Base-by-base conservation (phyloP, 2,113 vertebrate species). In the Myotis davidii region DNA sequence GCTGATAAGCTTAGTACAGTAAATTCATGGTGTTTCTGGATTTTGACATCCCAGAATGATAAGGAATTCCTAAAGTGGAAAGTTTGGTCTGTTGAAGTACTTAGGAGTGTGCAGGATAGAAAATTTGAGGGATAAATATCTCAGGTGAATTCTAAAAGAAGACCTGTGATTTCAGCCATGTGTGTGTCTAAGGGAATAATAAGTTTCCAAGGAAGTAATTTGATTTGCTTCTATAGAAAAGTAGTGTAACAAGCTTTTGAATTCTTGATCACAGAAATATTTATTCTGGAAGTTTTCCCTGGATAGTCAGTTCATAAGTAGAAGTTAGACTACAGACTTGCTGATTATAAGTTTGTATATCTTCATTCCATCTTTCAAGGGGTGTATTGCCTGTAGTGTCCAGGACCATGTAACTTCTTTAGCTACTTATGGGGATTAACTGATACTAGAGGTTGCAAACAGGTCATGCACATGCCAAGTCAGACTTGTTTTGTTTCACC, bases 31-130 rank as follows among this genome's bases (percentile, higher is more conserved):
- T 73, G 32, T 88, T 61, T 88, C 34, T 78, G 59, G 48, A 18
- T 87, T 85, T 88, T 76, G 37, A 18, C 9, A 54, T 82, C n/a
- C 37, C 64, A 88, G n/a, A 4, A 16, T 52, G 16, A 82, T 73
- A 82, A 96, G 84, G 39, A 82, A 67, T 90, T 90, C 37, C 48
- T 42, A 25, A 72, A 67, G 14, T 95, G 17, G 52, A 91, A 88
- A 90, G 39, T 73, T 69, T 81, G 20, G 90, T 56, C 34, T 91
- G 0, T 87, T 61, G 25, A 82, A 29, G 45, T 85, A 39, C 45
- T 93, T 70, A 10, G 65, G 21, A 27, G 11, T 56, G 17, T 78
- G 0, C 32, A 96, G 37, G 56, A 83, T 70, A 91, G 69, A 91
- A 86, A 77, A 48, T 78, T 2, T 94, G 78, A 88, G 32, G 45